Conservation (phyloP, 2,797 vertebrate species). For the Loriculus beryllinus region DNA sequence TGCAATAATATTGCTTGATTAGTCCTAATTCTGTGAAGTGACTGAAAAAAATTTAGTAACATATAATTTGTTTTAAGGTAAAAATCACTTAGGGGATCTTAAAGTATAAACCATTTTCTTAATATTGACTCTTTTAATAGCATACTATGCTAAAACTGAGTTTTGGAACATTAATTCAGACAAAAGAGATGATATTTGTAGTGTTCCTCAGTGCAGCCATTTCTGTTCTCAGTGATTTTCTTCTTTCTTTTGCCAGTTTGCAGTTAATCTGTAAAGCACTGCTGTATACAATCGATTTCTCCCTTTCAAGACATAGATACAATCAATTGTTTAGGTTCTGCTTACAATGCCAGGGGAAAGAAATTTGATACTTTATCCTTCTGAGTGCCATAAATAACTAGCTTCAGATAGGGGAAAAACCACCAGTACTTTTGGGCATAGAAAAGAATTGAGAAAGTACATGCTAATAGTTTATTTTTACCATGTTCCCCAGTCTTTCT, state of each 20-base stretch:
- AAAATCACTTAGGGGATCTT: slow-evolving; percentile 10
- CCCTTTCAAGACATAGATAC: not conserved
- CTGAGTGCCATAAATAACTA: slow-evolving; percentile 8
- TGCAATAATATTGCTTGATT: slow-evolving; percentile 22
- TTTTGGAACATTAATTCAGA: not conserved
- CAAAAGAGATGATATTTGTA: not conserved
- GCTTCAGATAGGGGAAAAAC: not conserved
- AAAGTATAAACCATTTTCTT: slow-evolving; percentile 23
- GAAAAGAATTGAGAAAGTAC: not conserved
- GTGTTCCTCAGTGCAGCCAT: not conserved
- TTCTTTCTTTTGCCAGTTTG: not conserved
- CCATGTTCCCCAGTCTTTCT: not conserved
- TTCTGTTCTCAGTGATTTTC: not conserved
- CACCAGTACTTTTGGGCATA: not conserved
- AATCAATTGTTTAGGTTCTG: not conserved
- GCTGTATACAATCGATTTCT: not conserved
- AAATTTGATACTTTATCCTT: not conserved
- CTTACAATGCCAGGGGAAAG: not conserved
- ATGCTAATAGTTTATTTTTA: not conserved
- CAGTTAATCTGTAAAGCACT: not conserved
- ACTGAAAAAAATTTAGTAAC: slow-evolving; percentile 19
- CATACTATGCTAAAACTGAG: not conserved
- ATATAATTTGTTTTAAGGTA: slow-evolving; percentile 6
- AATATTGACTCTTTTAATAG: slow-evolving; percentile 12
- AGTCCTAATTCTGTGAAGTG: slow-evolving; percentile 9